Base-by-base conservation (phyloP, 2,113 vertebrate genomes). In the Procavia capensis region DNA sequence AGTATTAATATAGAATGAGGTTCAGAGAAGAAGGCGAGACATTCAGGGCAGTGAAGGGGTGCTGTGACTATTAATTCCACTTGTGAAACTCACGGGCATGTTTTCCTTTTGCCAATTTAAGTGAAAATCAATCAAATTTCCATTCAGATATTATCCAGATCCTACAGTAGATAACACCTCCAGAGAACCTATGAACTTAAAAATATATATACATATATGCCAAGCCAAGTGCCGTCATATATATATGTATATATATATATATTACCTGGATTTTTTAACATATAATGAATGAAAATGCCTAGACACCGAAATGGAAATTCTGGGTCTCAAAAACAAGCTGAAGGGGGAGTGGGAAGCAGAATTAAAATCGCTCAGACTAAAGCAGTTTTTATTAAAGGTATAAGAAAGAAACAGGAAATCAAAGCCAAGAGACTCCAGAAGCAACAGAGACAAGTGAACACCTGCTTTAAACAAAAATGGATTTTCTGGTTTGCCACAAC, bases 61-160 rank as follows among this genome's bases (percentile, higher is more conserved):
- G 59, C 5, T 31, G 61, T 43, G 61, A 11, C 11, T 43, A 6
- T 68, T 75, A 27, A 45, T 11, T 92, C 79, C 66, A 39, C 3
- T 16, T 92, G 68, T 70, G 7, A 87, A 72, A 25, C 50, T 75
- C 66, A 78, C 39, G 27, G 57, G 14, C 50, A 68, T 50, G n/a
- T 79, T 91, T 87, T 91, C 4, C 5, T 95, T 96, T 89, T 41
- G 16, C 89, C 45, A 34, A 75, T 66, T 94, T 93, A 45, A 96
- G 76, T 74, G 27, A 78, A 93, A 91, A 57, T 27, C 6, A 90
- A 9, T 84, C 50, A 57, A 41, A 63, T 75, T 54, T 80, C 27
- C 61, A 70, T 85, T 92, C 68, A 59, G 41, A 59, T 43, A 13
- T 80, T 7, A 64, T 61, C 20, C 41, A 79, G 13, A 79, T 88